These are phyloP conservation scores for Tetragnatha montana DNA, from an alignment of 2,888 invertebrate species.

Conservation along the genomic window DNA sequence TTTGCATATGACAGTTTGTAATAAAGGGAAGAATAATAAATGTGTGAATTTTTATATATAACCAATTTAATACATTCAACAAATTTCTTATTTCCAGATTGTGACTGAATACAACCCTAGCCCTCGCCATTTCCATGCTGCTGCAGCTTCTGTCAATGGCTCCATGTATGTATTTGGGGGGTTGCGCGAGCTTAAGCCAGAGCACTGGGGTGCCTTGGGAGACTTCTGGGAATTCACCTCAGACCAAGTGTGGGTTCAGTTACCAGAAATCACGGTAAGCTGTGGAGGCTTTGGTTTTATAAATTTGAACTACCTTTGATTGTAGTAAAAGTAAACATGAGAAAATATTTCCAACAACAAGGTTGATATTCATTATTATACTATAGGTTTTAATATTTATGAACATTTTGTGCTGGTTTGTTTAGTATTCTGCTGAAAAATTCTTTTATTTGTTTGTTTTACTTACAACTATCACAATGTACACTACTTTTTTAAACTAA, in stretches of 20 bases:
- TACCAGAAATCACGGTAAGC: constrained; percentile 48
- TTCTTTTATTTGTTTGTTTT: too few species aligned
- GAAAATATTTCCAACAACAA: too few species aligned
- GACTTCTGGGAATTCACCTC: constrained; percentile 92
- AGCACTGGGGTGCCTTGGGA: constrained; percentile 79
- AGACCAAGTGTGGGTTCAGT: constrained; percentile 76
- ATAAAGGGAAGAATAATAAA: background rate
- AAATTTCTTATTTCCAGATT: constrained; percentile 32
- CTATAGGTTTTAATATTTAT: background rate
- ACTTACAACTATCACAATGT: too few species aligned
- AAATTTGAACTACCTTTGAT: too few species aligned
- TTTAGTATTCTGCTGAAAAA: too few species aligned
- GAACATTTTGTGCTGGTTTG: background rate
- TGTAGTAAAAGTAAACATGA: too few species aligned
- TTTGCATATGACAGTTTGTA: too few species aligned
- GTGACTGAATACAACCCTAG: constrained; percentile 82
- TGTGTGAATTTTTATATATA: background rate
- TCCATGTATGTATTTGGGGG: constrained; percentile 94
- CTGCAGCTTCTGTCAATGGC: constrained; percentile 89
- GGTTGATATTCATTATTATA: too few species aligned
- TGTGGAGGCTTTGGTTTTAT: too few species aligned
- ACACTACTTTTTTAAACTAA: too few species aligned
- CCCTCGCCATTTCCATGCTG: constrained; percentile 93
- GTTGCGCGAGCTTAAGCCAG: background rate
- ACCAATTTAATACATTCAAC: background rate